Percentiles rank a stretch among this genome's conserved stretches.
These are phyloP conservation scores for Hoplias malabaricus DNA, from an alignment of 2,113 vertebrate species.

Conservation along the genomic window DNA sequence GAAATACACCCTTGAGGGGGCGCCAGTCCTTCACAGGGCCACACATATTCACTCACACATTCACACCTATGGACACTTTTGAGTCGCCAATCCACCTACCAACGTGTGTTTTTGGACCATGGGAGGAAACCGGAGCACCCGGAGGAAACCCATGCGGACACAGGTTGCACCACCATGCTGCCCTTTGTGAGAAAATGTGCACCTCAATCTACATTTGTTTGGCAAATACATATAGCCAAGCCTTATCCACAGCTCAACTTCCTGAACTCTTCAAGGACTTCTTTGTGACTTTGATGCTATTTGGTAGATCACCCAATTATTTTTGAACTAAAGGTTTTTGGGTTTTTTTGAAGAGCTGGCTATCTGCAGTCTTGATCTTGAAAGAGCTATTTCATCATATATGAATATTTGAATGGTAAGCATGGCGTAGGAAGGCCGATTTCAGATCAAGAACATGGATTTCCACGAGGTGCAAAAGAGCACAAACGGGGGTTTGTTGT, in stretches of 20 bases:
- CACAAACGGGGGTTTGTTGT: constrained; percentile 25
- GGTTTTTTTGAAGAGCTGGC: constrained; percentile 35
- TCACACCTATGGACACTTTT: too few relatives aligned
- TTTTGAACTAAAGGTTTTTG: constrained; percentile 49
- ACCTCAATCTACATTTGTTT: too few relatives aligned
- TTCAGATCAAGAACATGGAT: constrained; percentile 13
- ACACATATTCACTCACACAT: too few relatives aligned
- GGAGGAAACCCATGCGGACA: too few relatives aligned
- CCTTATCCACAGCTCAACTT: constrained; percentile 9
- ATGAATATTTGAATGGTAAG: constrained; percentile 34
- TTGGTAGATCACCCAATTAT: constrained; percentile 53
- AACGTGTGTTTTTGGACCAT: too few relatives aligned
- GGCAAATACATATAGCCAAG: constrained; percentile 20
- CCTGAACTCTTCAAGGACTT: constrained; percentile 51
- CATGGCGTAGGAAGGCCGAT: constrained; percentile 35
- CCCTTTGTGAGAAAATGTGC: too few relatives aligned
- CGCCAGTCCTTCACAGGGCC: too few relatives aligned
- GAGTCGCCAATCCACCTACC: too few relatives aligned
- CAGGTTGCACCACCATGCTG: too few relatives aligned
- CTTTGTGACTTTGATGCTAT: constrained; percentile 56
- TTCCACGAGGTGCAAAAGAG: constrained; percentile 1
- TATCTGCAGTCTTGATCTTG: constrained; percentile 49
- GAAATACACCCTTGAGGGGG: too few relatives aligned
- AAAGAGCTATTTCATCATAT: constrained; percentile 54
- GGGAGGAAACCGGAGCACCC: too few relatives aligned